phyloP scores from a whole-genome alignment of 64 coral and sea anemone genomes.

The Montipora efflorescens region DNA sequence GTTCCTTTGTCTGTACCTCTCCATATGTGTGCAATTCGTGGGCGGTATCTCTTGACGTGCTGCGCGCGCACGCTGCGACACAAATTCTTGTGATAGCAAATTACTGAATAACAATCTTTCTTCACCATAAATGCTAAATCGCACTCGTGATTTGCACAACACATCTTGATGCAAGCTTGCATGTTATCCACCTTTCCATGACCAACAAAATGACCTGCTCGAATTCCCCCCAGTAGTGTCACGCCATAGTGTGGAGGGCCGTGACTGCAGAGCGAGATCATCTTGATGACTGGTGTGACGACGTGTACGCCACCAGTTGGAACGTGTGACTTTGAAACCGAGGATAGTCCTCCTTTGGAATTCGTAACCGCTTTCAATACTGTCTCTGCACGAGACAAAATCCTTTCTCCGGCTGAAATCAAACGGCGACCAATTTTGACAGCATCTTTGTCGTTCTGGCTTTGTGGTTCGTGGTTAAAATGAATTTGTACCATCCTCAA shows the following conservation, averaged over 20 bases:
- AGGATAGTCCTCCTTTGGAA: background rate
- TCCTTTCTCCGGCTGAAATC: constrained; percentile 75
- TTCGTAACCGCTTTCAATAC: constrained; percentile 24
- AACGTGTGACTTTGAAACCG: background rate
- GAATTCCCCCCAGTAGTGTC: constrained; percentile 82
- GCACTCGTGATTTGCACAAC: constrained; percentile 75
- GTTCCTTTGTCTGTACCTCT: constrained; percentile 10
- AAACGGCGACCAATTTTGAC: constrained; percentile 69
- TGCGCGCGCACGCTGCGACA: constrained; percentile 64
- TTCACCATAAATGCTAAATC: constrained; percentile 86
- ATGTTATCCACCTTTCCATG: constrained; percentile 84
- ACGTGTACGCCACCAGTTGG: background rate
- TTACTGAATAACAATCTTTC: constrained; percentile 82
- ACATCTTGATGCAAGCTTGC: constrained; percentile 83
- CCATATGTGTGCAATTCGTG: constrained; percentile 57
- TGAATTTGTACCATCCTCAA: constrained; percentile 44
- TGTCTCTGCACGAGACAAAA: constrained; percentile 73
- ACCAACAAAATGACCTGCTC: constrained; percentile 75
- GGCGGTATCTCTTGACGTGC: constrained; percentile 44
- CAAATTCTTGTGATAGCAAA: constrained; percentile 66
- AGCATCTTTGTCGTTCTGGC: constrained; percentile 22
- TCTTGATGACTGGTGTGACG: constrained; percentile 77
- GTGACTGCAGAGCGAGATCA: constrained; percentile 88
- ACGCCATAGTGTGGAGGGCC: constrained; percentile 74
- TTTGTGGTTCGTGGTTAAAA: constrained; percentile 17